phyloP scores from a whole-genome alignment of 2,113 vertebrate species.

The rat (Rattus norvegicus) region DNA sequence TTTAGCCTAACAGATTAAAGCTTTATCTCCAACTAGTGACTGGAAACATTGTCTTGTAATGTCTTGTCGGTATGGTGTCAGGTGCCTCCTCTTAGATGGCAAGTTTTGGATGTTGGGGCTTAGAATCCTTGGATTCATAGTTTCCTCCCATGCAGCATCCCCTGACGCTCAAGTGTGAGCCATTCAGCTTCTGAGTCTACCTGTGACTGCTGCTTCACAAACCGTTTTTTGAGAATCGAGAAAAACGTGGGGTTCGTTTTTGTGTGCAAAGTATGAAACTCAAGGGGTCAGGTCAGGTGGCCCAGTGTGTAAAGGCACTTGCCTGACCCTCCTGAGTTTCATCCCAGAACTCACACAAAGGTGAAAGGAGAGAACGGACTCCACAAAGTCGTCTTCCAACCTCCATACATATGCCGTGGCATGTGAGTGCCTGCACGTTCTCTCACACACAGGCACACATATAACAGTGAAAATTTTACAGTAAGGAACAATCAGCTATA shows the following conservation, averaged over 20 bases:
- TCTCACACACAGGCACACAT: background rate
- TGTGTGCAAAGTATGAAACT: background rate
- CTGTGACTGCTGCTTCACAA: background rate
- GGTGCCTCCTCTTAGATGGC: background rate
- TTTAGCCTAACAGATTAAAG: background rate
- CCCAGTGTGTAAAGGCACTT: background rate
- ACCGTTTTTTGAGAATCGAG: slow-evolving; percentile 40
- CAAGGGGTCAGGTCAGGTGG: background rate
- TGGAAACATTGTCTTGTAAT: background rate
- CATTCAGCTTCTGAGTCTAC: background rate
- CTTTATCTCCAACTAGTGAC: background rate
- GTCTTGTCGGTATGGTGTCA: background rate
- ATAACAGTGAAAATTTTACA: background rate
- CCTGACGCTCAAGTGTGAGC: background rate
- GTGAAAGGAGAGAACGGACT: background rate
- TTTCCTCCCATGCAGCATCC: background rate
- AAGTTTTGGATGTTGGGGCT: background rate
- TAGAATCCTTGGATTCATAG: background rate
- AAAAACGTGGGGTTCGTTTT: background rate
- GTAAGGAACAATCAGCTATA: background rate
- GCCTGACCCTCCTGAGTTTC: background rate
- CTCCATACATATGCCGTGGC: background rate
- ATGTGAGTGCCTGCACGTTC: background rate
- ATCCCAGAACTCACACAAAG: background rate
- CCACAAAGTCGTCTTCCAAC: background rate